These are phyloP conservation scores for Emydura subglobosa DNA, from an alignment of 2,113 vertebrate species.

Conservation along the genomic window DNA sequence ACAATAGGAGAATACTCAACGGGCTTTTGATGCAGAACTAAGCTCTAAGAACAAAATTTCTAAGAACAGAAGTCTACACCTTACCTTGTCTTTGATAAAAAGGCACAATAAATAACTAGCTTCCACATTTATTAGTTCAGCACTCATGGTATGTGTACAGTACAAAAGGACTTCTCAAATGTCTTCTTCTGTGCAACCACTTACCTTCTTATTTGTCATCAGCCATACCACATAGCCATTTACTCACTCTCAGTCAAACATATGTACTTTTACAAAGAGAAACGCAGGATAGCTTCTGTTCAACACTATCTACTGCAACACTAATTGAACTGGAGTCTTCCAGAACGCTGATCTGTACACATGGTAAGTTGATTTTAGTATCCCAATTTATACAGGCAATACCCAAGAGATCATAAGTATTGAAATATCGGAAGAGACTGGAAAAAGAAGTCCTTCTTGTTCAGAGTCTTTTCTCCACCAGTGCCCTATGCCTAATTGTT, in stretches of 20 bases:
- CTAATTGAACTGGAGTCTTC: not conserved
- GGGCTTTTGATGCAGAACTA: not conserved
- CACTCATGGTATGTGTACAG: not conserved
- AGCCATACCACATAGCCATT: not conserved
- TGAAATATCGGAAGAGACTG: not conserved
- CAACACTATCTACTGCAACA: not conserved
- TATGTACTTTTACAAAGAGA: not conserved
- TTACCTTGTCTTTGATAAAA: not conserved
- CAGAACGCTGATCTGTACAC: not conserved
- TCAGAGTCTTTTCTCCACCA: not conserved
- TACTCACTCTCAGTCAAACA: not conserved
- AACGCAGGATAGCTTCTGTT: not conserved
- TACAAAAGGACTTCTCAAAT: not conserved
- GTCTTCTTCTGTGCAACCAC: not conserved
- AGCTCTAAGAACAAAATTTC: too few species aligned
- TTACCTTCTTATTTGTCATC: not conserved
- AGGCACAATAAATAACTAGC: not conserved
- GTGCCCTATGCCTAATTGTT: not conserved
- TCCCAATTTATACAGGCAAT: not conserved
- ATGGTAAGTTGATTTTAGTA: not conserved
- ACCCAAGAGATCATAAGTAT: not conserved
- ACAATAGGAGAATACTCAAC: not conserved
- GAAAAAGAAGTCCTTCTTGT: not conserved
- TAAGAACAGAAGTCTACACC: too few species aligned
- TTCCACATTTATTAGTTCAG: not conserved